Conservation (phyloP, 2,113 vertebrate species). For the Struthidea cinerea region DNA sequence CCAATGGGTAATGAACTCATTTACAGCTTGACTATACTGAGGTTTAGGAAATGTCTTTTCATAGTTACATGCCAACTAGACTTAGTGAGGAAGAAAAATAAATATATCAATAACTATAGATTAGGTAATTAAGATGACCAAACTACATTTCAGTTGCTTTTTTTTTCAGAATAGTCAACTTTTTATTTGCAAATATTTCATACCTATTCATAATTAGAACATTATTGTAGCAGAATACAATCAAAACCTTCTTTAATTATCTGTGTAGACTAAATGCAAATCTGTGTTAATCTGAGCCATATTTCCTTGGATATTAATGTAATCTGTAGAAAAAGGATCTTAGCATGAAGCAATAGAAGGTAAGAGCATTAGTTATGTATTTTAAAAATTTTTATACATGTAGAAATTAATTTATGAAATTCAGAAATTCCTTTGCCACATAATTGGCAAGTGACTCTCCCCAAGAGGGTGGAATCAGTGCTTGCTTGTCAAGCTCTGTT, state of each 20-base stretch:
- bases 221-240: neutral
- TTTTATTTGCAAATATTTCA: neutral
- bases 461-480: slow-evolving; percentile 21
- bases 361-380: neutral
- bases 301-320: neutral
- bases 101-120: neutral
- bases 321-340: neutral
- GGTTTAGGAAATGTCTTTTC: neutral
- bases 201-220: neutral
- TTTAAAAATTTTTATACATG: neutral
- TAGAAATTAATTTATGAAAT: slow-evolving; percentile 15
- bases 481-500: slow-evolving; percentile 46
- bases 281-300: neutral
- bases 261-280: neutral
- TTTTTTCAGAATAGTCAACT: neutral
- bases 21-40: neutral
- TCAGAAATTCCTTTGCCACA: slow-evolving; percentile 28
- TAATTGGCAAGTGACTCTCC: slow-evolving; percentile 47
- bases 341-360: neutral
- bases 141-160: neutral
- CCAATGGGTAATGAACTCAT: neutral
- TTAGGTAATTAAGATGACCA: neutral
- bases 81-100: neutral
- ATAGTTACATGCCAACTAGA: neutral
- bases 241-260: neutral